Percentiles rank a stretch among this genome's conserved stretches.
Conservation (phyloP, 2,797 vertebrate species). For the Coranthus polyacanthus region DNA sequence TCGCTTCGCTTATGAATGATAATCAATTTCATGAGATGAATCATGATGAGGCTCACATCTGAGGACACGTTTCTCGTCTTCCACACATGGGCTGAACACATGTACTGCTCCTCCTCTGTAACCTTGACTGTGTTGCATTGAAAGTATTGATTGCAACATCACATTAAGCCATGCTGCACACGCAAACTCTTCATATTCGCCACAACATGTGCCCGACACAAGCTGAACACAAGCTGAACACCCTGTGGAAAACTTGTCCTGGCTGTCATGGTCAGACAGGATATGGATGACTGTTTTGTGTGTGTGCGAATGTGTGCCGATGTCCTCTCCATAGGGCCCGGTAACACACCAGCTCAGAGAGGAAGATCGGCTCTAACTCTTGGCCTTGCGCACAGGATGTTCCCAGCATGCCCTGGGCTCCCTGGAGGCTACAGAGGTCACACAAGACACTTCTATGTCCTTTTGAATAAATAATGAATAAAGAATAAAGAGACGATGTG, state of each 20-base stretch:
- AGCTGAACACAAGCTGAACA: conserved; percentile 13
- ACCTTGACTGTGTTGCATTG: conserved; percentile 47
- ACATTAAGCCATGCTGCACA: conserved; percentile 34
- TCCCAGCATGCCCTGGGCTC: conserved; percentile 65
- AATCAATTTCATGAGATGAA: conserved; percentile 46
- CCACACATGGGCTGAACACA: conserved; percentile 20
- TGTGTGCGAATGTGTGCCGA: not conserved
- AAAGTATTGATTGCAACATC: conserved; percentile 51
- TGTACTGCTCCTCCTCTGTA: conserved; percentile 21
- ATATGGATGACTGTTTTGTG: conserved; percentile 1
- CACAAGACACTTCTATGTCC: conserved; percentile 46
- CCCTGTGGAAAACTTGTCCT: conserved; percentile 7
- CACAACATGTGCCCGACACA: not conserved
- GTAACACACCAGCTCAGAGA: conserved; percentile 45
- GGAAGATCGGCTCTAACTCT: conserved; percentile 57
- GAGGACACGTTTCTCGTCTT: conserved; percentile 12
- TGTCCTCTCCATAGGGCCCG: conserved; percentile 19
- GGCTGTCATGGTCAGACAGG: conserved; percentile 22
- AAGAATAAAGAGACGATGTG: conserved; percentile 42
- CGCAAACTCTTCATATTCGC: conserved; percentile 6
- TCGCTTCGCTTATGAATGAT: conserved; percentile 31
- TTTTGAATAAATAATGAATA: conserved; percentile 67
- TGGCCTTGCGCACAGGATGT: conserved; percentile 62
- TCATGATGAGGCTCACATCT: conserved; percentile 22
- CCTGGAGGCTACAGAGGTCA: conserved; percentile 60